Base-by-base conservation (phyloP, 2,888 invertebrate species). In the Cynaeus angustus region DNA sequence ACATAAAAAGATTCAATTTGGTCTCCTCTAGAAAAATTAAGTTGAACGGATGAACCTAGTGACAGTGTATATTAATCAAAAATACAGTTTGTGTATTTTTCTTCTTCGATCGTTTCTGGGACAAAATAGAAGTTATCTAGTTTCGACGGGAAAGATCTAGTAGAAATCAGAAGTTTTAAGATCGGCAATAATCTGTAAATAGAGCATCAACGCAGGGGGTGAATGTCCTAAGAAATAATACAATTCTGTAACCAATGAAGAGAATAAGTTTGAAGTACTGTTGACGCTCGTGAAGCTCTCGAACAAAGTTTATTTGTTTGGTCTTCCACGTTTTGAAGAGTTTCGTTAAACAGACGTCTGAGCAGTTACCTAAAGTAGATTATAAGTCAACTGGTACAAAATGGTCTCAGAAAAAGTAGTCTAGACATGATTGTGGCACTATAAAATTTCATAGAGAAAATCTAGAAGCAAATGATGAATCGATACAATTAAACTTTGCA, bases 241-340 rank as follows among this genome's bases (percentile, higher is more conserved):
- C 16, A 55, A 21, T 38, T 14, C 33, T 55, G 52, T 14, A 38
- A 21, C 16, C 37, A 37, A 55, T 37, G 38, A 37, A 37, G 43
- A 58, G 13, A 58, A 58, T 21, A 58, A 58, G 43, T 58, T 58
- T 58, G 56, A 41, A 55, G 55, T 55, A 30, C 26, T 28, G 26
- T 43, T 43, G 56, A 43, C 56, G 12, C 43, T 55, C 12, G 53
- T 26, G 28, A 33, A 58, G 59, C 45, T 5, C 59, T 59, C 26
- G 30, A 59, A 59, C 46, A 59, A 59, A 59, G 30, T 55, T 58
- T 59, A 45, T 59, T 59, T 59, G 45, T 46, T 45, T 59, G 59
- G 45, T 12, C 46, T 59, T 43, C 53, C 16, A 9, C 53, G 30
- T 30, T 53, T 33, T 10, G 53, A 7, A 50, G 53, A 37, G 53